Evolutionary conservation across 1,140 invertebrate genomes (phyloP), one percentile per base, ranked within the genome.

Genomic region (Cotesia glomerata): DNA sequence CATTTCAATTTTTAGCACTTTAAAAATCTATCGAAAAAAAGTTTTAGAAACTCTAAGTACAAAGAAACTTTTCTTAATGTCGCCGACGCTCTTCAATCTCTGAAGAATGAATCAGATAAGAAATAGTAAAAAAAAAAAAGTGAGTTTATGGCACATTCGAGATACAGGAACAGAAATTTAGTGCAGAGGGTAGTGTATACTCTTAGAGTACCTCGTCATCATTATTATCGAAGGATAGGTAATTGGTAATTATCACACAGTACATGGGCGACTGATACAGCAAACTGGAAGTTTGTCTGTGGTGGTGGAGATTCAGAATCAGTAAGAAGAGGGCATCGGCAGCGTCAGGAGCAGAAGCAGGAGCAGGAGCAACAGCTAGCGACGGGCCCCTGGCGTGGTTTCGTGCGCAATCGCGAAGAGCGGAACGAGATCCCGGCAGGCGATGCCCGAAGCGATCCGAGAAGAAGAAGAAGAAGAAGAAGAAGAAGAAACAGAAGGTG

Each of bases 351-450:
- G 62, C 49, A 36, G 34, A 13, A 16, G 18, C 34, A 64, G 18
- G 26, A 45, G 54, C 51, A 26, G 65, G 54, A 51, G 45, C 16
- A 34, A 26, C 54, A 56, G 51, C 39, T 9, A n/a, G 51, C 39
- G 18, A n/a, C 51, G 51, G 65, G 26, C 64, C 64, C 45, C 69
- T 45, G 58, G 11, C 32, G 8, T 18, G 16, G 14, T 71, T 69
- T 66, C 78, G 75, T 77, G 79, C 78, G 76, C 78, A 81, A 82
- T 83, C 76, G 75, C 74, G 76, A 79, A 78, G 80, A 77, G 77
- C 79, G 81, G 81, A 82, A 81, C 78, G 77, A 78, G 79, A 79
- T 78, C 70, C 72, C 71, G 64, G 73, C 70, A 71, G 74, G 73
- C 73, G 74, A 76, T 70, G 68, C 66, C 49, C 65, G 56, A 54